These are phyloP conservation scores for Tylochromis polylepis DNA, from an alignment of 2,113 vertebrate species.

Conservation along the genomic window DNA sequence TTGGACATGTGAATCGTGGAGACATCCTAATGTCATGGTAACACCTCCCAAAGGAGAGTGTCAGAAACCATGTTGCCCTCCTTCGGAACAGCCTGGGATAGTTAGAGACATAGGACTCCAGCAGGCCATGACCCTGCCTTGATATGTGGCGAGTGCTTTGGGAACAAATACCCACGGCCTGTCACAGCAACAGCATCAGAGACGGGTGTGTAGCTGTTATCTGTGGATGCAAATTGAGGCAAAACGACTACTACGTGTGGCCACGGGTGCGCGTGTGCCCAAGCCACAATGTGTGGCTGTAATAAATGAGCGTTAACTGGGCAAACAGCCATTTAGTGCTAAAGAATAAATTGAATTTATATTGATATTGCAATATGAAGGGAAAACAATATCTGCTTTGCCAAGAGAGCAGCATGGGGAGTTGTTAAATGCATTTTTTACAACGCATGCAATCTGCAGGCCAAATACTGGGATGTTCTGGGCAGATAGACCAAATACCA, in stretches of 20 bases:
- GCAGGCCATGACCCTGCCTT: constrained; percentile 55
- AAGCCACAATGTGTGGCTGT: background rate
- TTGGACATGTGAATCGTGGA: constrained; percentile 19
- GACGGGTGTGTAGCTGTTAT: background rate
- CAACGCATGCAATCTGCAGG: background rate
- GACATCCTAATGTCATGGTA: constrained; percentile 38
- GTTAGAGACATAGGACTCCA: constrained; percentile 40
- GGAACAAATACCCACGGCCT: constrained; percentile 40
- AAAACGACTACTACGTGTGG: background rate
- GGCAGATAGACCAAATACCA: background rate
- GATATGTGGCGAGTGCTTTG: constrained; percentile 49
- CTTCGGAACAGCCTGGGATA: constrained; percentile 20
- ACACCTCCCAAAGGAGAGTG: constrained; percentile 45
- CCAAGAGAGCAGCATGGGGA: background rate
- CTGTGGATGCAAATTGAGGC: background rate
- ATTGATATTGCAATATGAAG: constrained; percentile 15
- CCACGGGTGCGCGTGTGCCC: background rate
- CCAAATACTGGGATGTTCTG: background rate
- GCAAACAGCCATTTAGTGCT: constrained; percentile 2
- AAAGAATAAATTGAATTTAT: constrained; percentile 27
- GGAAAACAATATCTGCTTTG: constrained; percentile 16
- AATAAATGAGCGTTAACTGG: constrained; percentile 19
- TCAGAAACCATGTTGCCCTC: constrained; percentile 15
- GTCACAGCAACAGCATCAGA: constrained; percentile 37
- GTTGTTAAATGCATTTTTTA: constrained; percentile 17